phyloP scores from a whole-genome alignment of 2,888 invertebrate species.

The Acronicta leporina region DNA sequence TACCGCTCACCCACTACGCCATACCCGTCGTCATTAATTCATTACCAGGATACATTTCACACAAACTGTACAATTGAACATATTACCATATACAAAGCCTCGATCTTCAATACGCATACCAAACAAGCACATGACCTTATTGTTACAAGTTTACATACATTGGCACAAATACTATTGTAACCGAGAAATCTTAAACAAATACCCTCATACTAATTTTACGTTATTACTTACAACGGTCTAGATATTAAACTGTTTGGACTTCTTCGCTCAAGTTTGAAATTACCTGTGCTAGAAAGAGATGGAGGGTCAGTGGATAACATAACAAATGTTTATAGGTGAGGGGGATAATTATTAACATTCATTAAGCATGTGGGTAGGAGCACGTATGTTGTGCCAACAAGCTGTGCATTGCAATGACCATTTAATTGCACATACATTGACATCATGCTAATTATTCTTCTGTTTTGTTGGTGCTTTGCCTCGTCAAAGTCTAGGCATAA shows the following conservation, averaged over 20 bases:
- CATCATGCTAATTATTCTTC: constrained; percentile 15
- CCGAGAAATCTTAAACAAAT: constrained; percentile 18
- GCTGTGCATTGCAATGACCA: constrained; percentile 26
- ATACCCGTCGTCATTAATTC: too few relatives aligned
- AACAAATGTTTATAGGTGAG: background rate
- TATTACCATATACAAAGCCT: background rate
- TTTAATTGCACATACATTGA: constrained; percentile 30
- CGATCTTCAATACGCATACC: constrained; percentile 8
- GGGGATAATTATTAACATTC: constrained; percentile 24
- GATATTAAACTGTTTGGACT: background rate
- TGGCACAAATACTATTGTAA: constrained; percentile 9
- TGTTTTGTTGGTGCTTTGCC: background rate
- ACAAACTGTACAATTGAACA: too few relatives aligned
- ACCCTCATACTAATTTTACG: background rate
- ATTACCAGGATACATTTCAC: too few relatives aligned
- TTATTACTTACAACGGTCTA: background rate
- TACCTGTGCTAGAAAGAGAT: background rate
- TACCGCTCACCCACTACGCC: too few relatives aligned
- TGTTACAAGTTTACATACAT: constrained; percentile 24
- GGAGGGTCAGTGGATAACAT: background rate
- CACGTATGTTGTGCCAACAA: constrained; percentile 20
- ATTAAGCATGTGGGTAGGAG: constrained; percentile 14
- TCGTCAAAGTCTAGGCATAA: background rate
- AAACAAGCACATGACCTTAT: constrained; percentile 20
- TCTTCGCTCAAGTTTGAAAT: background rate